Evolutionary conservation across 2,113 vertebrate genomes (phyloP), one percentile per base, ranked within the genome.

Genomic region (Lethenteron camtschaticum): DNA sequence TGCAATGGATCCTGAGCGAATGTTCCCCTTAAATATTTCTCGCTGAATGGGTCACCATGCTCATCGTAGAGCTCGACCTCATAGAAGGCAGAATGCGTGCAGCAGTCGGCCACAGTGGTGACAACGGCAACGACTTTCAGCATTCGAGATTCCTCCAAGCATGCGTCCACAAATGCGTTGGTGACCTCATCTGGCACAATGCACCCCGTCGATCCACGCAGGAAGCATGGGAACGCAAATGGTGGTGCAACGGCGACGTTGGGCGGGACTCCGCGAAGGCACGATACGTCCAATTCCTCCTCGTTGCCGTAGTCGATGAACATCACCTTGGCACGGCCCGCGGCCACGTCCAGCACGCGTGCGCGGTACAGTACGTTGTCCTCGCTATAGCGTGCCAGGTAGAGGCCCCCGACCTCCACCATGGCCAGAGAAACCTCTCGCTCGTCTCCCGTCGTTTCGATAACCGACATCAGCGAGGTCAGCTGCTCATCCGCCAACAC

Each of bases 321-420:
- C 9, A 9, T n/a, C n/a, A 66, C 63, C 63, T n/a, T 16, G 63
- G 63, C 24, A 24, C 63, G n/a, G n/a, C 10, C 63, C 2, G n/a
- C 63, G n/a, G n/a, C 10, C 63, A 24, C 24, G n/a, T 66, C 63
- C 10, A 10, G n/a, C n/a, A 66, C 63, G 24, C 63, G 10, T 8
- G 63, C 63, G 24, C 63, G 63, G 24, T 66, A 66, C 63, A 66
- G 24, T 2, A 24, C 63, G 24, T 24, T 24, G 24, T 66, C 63
- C 24, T 66, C 63, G 24, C 63, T 24, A 66, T 66, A 66, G n/a
- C 63, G n/a, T 66, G 63, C 63, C 63, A 66, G 10, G 63, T 24
- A 66, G 63, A 66, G 10, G n/a, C n/a, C 10, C n/a, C n/a, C 10
- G n/a, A 9, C n/a, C 24, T n/a, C n/a, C n/a, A 66, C n/a, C 24